Evolutionary conservation across 2,888 invertebrate genomes (phyloP), one percentile per base, ranked within the genome.

Genomic region (Anthrax anthrax): DNA sequence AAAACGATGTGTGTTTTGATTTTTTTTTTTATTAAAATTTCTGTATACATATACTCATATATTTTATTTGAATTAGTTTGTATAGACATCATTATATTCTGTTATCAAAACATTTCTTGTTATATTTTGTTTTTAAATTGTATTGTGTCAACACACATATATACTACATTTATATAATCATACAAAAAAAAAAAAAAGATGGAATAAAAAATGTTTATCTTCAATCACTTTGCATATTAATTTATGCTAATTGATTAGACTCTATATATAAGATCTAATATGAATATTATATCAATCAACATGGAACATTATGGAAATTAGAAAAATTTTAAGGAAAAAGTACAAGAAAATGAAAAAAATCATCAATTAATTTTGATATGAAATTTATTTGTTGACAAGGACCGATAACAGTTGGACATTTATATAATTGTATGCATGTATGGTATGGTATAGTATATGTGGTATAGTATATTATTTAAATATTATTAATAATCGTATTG

Each of bases 211-310:
- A 13, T 45, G n/a, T n/a, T 37, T 34, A 36, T 41, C 40, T 41
- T 41, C 39, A 44, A 27, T 43, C 41, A 44, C 41, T 47, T 47
- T 44, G 50, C 51, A 51, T 51, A 50, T 51, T 51, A 51, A 51
- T 51, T 50, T 51, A 51, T 51, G 51, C 41, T 51, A 51, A 51
- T 51, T 51, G 51, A 51, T 51, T 51, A 49, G 23, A 50, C 34
- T 12, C 29, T 32, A 32, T 32, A 32, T 32, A 32, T 12, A 12
- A 12, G 29, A 32, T 32, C 29, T 12, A 32, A 32, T 32, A 32
- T 32, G 29, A 32, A 32, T 32, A 12, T 32, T 32, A 32, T 32
- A 32, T 32, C 18, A 19, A 19, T 45, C 44, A 23, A 32, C 40
- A 34, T 36, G 42, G 27, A 37, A 41, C 46, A 29, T 29, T 44